Percentiles rank a stretch among this genome's conserved stretches.
phyloP scores from a whole-genome alignment of 2,113 vertebrate genomes.

The Brienomyrus brachyistius region DNA sequence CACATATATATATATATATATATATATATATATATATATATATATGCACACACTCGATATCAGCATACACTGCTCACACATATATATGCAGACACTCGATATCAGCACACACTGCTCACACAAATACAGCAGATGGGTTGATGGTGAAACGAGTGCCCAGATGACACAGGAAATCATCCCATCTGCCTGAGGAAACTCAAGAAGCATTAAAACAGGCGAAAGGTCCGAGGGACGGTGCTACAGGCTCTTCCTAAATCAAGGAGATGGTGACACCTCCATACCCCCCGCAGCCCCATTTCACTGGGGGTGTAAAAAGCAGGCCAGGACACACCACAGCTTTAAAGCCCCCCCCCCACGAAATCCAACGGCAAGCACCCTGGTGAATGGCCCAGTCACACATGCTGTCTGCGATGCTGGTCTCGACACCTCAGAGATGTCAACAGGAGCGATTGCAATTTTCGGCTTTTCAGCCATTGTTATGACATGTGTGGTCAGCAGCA shows the following conservation, averaged over 20 bases:
- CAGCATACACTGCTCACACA: not conserved
- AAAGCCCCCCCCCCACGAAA: not conserved
- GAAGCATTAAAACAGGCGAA: not conserved
- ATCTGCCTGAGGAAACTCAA: not conserved
- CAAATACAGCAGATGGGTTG: not conserved
- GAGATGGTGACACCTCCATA: not conserved
- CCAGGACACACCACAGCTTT: conserved; percentile 15
- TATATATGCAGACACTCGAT: not conserved
- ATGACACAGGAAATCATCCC: not conserved
- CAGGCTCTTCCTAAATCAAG: not conserved
- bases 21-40: no score
- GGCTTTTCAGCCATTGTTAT: not conserved
- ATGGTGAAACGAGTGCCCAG: not conserved
- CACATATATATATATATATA: no score
- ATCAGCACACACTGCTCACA: not conserved
- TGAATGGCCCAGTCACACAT: not conserved
- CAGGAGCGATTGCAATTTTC: not conserved
- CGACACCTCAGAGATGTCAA: not conserved
- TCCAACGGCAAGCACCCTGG: not conserved
- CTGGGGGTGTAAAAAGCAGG: conserved; percentile 6
- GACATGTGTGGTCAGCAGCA: not conserved
- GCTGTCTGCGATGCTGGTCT: not conserved
- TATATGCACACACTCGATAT: no score
- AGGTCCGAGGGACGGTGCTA: not conserved
- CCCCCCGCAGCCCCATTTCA: not conserved